phyloP scores from a whole-genome alignment of 2,113 vertebrate species.

The Lamprologus speciosus region DNA sequence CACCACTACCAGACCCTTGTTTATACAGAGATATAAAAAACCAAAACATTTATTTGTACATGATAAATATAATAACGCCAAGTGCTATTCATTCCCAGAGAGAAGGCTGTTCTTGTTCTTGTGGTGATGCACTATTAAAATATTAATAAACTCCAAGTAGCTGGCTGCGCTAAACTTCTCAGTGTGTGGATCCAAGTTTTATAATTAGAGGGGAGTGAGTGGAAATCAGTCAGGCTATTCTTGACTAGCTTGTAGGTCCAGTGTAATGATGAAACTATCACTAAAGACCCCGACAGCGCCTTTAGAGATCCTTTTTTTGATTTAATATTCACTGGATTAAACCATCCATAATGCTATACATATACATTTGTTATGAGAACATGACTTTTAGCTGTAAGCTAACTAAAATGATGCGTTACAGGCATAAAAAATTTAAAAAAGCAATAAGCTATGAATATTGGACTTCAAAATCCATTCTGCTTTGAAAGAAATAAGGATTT shows the following conservation, averaged over 20 bases:
- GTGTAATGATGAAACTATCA: not conserved
- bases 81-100: not conserved
- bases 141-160: not conserved
- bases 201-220: not conserved
- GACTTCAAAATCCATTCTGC: not conserved
- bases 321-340: not conserved
- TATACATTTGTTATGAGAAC: not conserved
- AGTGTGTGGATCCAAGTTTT: not conserved
- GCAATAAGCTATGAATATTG: not conserved
- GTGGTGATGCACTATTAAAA: not conserved
- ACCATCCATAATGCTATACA: not conserved
- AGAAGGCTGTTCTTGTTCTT: not conserved
- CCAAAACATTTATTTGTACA: not conserved
- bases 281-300: not conserved
- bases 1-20: not conserved
- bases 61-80: not conserved
- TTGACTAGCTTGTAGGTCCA: not conserved
- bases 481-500: not conserved
- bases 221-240: not conserved
- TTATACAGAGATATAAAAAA: not conserved
- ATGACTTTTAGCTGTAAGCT: not conserved
- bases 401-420: not conserved
- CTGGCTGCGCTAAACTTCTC: not conserved
- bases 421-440: not conserved
- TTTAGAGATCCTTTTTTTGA: not conserved